Conservation (phyloP, 2,888 invertebrate species). For the Galeruca laticollis region DNA sequence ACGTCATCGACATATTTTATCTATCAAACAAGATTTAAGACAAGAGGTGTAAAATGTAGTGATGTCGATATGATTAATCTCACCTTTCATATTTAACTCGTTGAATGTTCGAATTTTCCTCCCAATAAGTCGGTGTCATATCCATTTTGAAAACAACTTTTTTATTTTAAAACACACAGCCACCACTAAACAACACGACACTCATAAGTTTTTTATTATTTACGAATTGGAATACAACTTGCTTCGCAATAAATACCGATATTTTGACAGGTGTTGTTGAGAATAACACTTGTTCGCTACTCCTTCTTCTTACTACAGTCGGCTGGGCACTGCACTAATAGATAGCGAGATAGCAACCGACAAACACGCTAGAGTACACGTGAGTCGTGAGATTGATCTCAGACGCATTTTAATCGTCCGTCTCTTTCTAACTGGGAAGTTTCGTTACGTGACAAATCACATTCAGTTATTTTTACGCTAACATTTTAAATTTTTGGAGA, state of each 20-base stretch:
- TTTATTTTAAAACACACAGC: slow-evolving; percentile 18
- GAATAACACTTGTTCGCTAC: slow-evolving; percentile 38
- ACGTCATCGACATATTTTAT: slow-evolving; percentile 40
- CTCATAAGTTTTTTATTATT: background rate
- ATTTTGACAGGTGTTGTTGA: slow-evolving; percentile 52
- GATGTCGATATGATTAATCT: slow-evolving; percentile 45
- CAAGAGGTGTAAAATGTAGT: background rate
- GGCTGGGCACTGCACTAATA: slow-evolving; percentile 58
- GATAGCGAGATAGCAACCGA: slow-evolving; percentile 44
- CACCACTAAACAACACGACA: slow-evolving; percentile 22
- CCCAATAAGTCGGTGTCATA: slow-evolving; percentile 69
- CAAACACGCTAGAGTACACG: slow-evolving; percentile 61
- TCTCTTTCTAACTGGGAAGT: slow-evolving; percentile 37
- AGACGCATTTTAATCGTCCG: slow-evolving; percentile 43
- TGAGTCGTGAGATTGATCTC: slow-evolving; percentile 52
- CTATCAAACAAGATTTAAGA: slow-evolving; percentile 16
- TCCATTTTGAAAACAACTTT: slow-evolving; percentile 55
- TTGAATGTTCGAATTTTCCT: slow-evolving; percentile 66
- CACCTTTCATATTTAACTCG: slow-evolving; percentile 71
- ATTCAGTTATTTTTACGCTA: slow-evolving; percentile 1
- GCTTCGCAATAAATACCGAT: slow-evolving; percentile 41
- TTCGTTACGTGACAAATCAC: slow-evolving; percentile 12
- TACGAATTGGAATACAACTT: slow-evolving; percentile 25
- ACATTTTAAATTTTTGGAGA: background rate
- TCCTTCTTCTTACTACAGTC: slow-evolving; percentile 45